Base-by-base conservation (phyloP, 2,113 vertebrate species). In the Cacatua alba region DNA sequence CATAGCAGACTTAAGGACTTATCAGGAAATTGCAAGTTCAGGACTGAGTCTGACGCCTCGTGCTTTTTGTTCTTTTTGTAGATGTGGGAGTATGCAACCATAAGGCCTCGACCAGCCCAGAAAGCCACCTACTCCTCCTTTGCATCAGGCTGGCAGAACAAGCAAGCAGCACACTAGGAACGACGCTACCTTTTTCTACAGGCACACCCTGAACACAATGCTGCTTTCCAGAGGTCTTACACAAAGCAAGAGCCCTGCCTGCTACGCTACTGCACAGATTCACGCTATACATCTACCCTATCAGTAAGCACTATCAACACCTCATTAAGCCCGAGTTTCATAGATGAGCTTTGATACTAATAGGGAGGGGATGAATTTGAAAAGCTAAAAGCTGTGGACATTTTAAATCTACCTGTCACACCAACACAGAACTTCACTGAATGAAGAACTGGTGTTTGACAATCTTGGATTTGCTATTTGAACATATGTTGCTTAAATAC, bases 81-180 rank as follows among this genome's bases (percentile, higher is more conserved):
- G 43, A 18, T 17, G 35, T 10, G 25, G 28, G 23, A 20, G 23
- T 1, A 7, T 13, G 13, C 0, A 2, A 49, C 17, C 31, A 5
- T 7, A 44, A 44, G 59, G 51, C 31, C 43, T 35, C 25, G 41
- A 19, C 64, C 31, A n/a, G 55, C 46, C 9, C n/a, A n/a, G 13
- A 41, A 53, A 77, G 65, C 21, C 80, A 49, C 48, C 35, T 7
- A 17, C 35, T 16, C 35, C 41, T 43, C 65, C 43, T 44, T 33
- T 11, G 16, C 4, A 21, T 12, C 43, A 24, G 57, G 17, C 15
- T 19, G 33, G 35, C 25, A 39, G 20, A 69, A 69, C 0, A 4
- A 70, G 20, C 11, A 24, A 10, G 13, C n/a, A 25, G 25, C 41
- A 55, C 17, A 1, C 19, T 6, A 6, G 20, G 7, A 67, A 26